A percentile compares a stretch with the other conserved stretches of the same genome.
These are phyloP conservation scores for Camarhynchus parvulus DNA, from an alignment of 2,113 vertebrate species.

Conservation along the genomic window DNA sequence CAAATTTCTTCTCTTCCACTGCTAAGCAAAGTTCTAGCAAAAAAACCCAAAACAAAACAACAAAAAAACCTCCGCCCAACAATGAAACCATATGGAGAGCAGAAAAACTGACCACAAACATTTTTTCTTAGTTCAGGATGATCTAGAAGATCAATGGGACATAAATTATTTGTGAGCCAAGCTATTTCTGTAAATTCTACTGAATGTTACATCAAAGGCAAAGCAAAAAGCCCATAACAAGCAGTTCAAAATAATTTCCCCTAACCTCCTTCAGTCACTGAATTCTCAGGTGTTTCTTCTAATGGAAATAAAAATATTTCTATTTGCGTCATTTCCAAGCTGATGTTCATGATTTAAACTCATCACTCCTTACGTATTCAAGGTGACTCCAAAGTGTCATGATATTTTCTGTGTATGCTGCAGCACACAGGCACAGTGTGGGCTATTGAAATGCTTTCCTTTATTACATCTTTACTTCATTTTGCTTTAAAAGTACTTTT, in stretches of 20 bases:
- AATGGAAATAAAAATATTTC: conserved; percentile 30
- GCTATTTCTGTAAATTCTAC: conserved; percentile 48
- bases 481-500: not conserved
- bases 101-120: not conserved
- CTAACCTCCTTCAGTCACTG: conserved; percentile 47
- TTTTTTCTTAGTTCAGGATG: not conserved
- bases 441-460: not conserved
- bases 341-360: not conserved
- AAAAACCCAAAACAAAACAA: not conserved
- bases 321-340: not conserved
- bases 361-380: not conserved
- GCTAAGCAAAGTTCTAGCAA: not conserved
- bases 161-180: conserved; percentile 43
- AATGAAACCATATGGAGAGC: not conserved
- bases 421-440: not conserved
- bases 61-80: not conserved
- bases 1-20: not conserved
- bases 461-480: not conserved
- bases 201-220: conserved; percentile 56
- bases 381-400: not conserved
- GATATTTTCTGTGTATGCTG: not conserved
- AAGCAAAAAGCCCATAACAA: conserved; percentile 24
- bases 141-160: conserved; percentile 12
- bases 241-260: not conserved
- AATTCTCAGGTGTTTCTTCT: not conserved